These are phyloP conservation scores for Automeris io DNA, from an alignment of 2,888 invertebrate species.

Conservation along the genomic window DNA sequence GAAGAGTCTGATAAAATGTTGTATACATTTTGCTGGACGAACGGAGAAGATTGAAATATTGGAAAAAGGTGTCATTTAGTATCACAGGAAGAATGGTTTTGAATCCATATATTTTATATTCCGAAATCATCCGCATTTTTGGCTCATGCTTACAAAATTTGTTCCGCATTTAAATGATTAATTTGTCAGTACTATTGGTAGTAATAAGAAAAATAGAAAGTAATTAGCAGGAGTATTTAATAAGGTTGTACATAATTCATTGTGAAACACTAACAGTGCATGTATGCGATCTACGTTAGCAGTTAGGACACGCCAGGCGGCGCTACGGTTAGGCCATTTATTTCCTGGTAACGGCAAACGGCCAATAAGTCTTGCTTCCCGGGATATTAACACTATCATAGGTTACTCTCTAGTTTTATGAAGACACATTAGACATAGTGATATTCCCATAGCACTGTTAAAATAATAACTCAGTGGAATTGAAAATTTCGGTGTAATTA, in stretches of 20 bases:
- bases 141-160: no score
- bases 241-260: constrained; percentile 18
- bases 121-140: no score
- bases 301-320: constrained; percentile 19
- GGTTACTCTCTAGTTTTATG: constrained; percentile 72
- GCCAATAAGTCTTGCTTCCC: constrained; percentile 73
- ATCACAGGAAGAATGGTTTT: no score
- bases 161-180: no score
- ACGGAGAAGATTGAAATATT: no score
- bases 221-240: constrained; percentile 8
- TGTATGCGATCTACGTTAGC: constrained; percentile 8
- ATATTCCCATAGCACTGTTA: constrained; percentile 56
- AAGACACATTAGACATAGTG: constrained; percentile 63
- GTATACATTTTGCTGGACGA: no score
- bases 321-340: constrained; percentile 56
- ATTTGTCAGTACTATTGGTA: no score
- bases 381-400: constrained; percentile 76
- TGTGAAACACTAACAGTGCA: constrained; percentile 14
- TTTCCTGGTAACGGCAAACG: constrained; percentile 69
- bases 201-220: neutral
- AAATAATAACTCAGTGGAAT: constrained; percentile 15
- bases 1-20: no score
- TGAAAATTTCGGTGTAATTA: constrained; percentile 18
- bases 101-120: no score
- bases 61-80: no score